These are phyloP conservation scores for Alces alces DNA, from an alignment of 2,113 vertebrate genomes.

Conservation along the genomic window DNA sequence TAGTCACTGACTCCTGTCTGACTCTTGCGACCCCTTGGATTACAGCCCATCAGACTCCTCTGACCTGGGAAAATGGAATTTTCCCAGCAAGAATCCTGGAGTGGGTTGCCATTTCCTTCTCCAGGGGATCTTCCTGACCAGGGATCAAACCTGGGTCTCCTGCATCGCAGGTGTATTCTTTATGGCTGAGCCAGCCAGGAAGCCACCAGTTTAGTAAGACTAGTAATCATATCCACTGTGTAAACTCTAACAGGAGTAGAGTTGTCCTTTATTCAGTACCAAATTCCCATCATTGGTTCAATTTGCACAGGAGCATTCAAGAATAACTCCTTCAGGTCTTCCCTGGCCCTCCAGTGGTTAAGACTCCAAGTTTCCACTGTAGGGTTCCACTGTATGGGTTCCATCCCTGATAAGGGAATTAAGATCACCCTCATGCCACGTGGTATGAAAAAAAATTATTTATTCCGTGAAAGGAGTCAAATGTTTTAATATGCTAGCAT, in stretches of 20 bases:
- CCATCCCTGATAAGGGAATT: neutral
- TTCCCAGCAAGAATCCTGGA: neutral
- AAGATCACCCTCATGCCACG: rapidly evolving
- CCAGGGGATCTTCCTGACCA: neutral
- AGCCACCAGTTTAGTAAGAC: too few species aligned
- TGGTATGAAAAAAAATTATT: neutral
- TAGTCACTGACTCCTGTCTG: neutral
- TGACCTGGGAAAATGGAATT: neutral
- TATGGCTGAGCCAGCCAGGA: neutral
- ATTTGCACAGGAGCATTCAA: too few species aligned
- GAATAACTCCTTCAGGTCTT: neutral
- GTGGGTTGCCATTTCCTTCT: neutral
- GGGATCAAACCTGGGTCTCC: neutral
- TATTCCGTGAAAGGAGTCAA: neutral
- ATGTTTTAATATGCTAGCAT: neutral
- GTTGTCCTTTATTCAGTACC: neutral
- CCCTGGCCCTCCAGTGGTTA: neutral
- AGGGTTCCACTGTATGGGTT: neutral
- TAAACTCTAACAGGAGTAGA: neutral
- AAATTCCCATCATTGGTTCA: neutral
- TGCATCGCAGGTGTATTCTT: neutral
- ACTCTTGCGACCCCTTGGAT: neutral
- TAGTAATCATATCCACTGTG: neutral
- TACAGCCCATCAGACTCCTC: neutral
- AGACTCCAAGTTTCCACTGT: neutral